Percentiles rank a stretch among this genome's conserved stretches.
Evolutionary conservation across 2,888 invertebrate genomes (phyloP).

Genomic region (Microplitis manilae): DNA sequence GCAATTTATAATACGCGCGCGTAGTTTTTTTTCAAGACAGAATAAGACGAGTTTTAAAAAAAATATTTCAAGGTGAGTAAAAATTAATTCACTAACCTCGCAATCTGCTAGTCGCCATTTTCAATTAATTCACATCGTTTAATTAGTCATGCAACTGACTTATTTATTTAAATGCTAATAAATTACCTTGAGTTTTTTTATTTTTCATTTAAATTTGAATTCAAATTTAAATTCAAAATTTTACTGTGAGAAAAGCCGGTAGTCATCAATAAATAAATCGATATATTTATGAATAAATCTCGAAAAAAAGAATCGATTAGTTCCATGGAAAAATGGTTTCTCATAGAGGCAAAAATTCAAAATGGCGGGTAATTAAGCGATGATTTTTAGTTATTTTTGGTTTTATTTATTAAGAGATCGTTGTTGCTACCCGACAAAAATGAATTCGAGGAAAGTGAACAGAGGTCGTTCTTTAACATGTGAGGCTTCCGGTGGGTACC

Average conservation of each 20-base stretch:
- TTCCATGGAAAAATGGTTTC: background rate
- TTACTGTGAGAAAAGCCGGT: background rate
- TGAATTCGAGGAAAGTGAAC: constrained; percentile 43
- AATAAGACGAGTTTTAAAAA: too few relatives aligned
- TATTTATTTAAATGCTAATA: background rate
- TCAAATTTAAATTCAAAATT: background rate
- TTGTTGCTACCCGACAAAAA: constrained; percentile 42
- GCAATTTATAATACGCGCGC: background rate
- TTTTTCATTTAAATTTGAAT: background rate
- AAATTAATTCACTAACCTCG: constrained; percentile 7
- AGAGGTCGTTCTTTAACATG: constrained; percentile 29
- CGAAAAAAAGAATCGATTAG: too few relatives aligned
- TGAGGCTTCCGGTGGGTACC: constrained; percentile 34
- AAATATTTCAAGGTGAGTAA: constrained; percentile 29
- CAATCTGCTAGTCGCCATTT: constrained; percentile 6
- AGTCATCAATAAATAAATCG: too few relatives aligned
- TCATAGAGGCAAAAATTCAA: background rate
- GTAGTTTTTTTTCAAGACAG: background rate
- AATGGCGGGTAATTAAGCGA: background rate
- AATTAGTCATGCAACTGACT: constrained; percentile 32
- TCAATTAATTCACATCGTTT: constrained; percentile 33
- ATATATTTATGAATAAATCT: too few relatives aligned
- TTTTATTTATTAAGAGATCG: constrained; percentile 10
- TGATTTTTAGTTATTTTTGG: background rate
- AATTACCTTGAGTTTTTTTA: background rate